Percentiles rank a stretch among this genome's conserved stretches.
Conservation (phyloP, 2,113 vertebrate genomes). For the Shinisaurus crocodilurus region DNA sequence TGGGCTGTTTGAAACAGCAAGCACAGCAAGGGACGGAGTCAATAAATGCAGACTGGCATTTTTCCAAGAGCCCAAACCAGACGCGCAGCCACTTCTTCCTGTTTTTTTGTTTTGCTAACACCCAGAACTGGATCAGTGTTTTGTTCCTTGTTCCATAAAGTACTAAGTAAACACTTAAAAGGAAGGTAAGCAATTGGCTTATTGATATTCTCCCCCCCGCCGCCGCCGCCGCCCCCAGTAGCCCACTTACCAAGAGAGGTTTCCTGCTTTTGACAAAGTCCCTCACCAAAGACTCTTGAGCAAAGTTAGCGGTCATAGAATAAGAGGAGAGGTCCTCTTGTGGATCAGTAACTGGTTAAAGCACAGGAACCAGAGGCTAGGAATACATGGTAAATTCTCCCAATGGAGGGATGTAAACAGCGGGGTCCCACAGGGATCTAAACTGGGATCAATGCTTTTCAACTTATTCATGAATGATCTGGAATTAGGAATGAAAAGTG, state of each 20-base stretch:
- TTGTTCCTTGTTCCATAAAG: neutral
- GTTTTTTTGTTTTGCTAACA: neutral
- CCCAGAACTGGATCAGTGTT: neutral
- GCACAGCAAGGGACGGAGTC: neutral
- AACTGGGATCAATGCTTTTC: too few relatives aligned
- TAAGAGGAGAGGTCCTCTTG: too few relatives aligned
- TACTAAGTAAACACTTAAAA: neutral
- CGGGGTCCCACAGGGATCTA: too few relatives aligned
- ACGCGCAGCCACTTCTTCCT: neutral
- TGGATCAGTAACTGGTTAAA: too few relatives aligned
- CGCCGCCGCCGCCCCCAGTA: neutral
- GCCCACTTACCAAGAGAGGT: neutral
- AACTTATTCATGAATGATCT: too few relatives aligned
- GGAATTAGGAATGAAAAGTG: too few relatives aligned
- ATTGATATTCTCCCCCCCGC: neutral
- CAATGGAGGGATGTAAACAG: too few relatives aligned
- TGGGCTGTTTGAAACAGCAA: neutral
- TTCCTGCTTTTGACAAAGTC: too few relatives aligned
- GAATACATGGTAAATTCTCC: too few relatives aligned
- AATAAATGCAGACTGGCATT: neutral
- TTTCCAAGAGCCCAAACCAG: neutral
- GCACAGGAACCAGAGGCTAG: too few relatives aligned
- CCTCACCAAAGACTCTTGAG: too few relatives aligned
- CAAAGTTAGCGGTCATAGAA: too few relatives aligned
- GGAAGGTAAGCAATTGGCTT: neutral